phyloP scores from a whole-genome alignment of 2,113 vertebrate genomes.

The Petrocephalus zakoni region DNA sequence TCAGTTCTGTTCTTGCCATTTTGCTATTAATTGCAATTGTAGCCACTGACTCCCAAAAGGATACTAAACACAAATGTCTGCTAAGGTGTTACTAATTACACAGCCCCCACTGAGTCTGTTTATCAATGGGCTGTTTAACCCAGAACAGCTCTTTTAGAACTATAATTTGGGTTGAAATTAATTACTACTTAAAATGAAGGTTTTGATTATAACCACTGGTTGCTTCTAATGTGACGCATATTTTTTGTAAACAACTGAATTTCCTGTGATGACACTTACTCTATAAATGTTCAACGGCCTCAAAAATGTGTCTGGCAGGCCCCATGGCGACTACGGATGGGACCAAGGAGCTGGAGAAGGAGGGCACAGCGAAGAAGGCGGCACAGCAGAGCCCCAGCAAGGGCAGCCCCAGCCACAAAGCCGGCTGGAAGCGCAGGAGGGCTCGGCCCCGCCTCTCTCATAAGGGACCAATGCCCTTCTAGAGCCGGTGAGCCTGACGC shows the following conservation, averaged over 20 bases:
- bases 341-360: constrained; percentile 60
- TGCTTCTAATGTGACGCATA: no score
- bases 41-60: neutral
- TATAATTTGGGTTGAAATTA: neutral
- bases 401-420: constrained; percentile 65
- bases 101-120: neutral
- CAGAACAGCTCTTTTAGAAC: neutral
- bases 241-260: no score
- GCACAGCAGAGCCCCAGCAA: constrained; percentile 67
- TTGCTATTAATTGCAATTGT: neutral
- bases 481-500: constrained; percentile 64
- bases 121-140: neutral
- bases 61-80: neutral
- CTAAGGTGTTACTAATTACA: neutral
- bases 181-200: neutral
- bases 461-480: constrained; percentile 97
- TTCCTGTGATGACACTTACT: neutral
- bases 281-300: neutral
- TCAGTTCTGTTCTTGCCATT: neutral
- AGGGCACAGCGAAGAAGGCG: constrained; percentile 57
- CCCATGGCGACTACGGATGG: constrained; percentile 67
- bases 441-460: constrained; percentile 89
- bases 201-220: neutral
- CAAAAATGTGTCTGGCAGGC: constrained; percentile 51
- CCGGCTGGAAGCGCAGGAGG: constrained; percentile 71